Conservation (phyloP, 2,888 invertebrate genomes). For the Lydus trimaculatus region DNA sequence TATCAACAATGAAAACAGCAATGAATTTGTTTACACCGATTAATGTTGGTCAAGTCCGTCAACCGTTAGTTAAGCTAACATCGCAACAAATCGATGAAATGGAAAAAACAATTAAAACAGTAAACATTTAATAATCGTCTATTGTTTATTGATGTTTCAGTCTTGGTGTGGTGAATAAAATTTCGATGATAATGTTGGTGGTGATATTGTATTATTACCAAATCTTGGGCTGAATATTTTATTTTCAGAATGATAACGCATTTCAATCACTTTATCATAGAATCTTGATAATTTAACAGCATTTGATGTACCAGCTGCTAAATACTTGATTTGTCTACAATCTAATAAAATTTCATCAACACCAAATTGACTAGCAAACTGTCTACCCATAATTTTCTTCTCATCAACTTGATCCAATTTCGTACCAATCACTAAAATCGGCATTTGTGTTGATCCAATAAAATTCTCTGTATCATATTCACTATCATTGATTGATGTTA, state of each 20-base stretch:
- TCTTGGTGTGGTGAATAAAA: constrained; percentile 57
- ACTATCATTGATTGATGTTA: constrained; percentile 61
- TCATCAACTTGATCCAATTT: constrained; percentile 88
- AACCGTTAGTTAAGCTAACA: constrained; percentile 65
- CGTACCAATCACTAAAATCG: constrained; percentile 93
- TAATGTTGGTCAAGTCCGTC: constrained; percentile 68
- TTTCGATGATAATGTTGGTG: constrained; percentile 54
- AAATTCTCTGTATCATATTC: constrained; percentile 88
- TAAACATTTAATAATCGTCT: neutral
- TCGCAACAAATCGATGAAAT: constrained; percentile 45
- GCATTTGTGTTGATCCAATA: constrained; percentile 86
- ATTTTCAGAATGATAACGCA: constrained; percentile 57
- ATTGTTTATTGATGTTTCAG: constrained; percentile 28
- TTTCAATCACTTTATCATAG: constrained; percentile 85
- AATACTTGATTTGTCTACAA: constrained; percentile 74
- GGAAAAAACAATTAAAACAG: constrained; percentile 23
- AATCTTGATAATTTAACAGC: constrained; percentile 93
- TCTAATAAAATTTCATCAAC: constrained; percentile 93
- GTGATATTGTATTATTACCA: constrained; percentile 50
- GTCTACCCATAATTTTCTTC: constrained; percentile 67
- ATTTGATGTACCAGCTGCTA: constrained; percentile 95
- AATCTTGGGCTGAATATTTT: constrained; percentile 54
- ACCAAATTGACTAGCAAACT: constrained; percentile 87
- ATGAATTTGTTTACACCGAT: constrained; percentile 70
- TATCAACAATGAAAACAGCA: constrained; percentile 74